Evolutionary conservation across 2,113 vertebrate genomes (phyloP), one percentile per base, ranked within the genome.

Genomic region (Corvus moneduloides): DNA sequence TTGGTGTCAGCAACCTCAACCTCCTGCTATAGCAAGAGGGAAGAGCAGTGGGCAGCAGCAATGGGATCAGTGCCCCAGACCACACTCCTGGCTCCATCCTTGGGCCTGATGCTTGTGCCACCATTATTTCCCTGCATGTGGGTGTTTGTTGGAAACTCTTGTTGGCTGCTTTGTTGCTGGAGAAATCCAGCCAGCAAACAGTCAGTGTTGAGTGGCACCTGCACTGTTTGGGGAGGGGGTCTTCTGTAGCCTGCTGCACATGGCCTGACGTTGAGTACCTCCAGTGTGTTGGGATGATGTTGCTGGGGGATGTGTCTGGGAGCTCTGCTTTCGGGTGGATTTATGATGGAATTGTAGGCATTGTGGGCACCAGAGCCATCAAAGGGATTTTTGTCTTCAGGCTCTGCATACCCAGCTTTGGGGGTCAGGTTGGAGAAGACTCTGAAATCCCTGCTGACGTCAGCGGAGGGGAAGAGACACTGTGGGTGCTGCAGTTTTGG

Each of bases 311-410:
- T 0, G 1, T 84, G 83, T 55, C 69, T 3, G 2, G 32, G 59
- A 92, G 39, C 39, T 94, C 73, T 90, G 26, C 33, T 85, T 85
- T 56, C 46, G 43, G n/a, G 33, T 61, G 56, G 46, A 10, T 74
- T 66, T 21, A 22, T 48, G 41, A n/a, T 16, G 23, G 55, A 69
- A 43, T 64, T 0, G 0, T 28, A 46, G 59, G 19, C 1, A 1
- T 46, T 19, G 19, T 77, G 55, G 16, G 59, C 59, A 23, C 19
- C 2, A 13, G 44, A 73, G 28, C 35, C 27, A 61, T 6, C 14
- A 37, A 39, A 59, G 26, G 11, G n/a, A 41, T 84, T 84, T 87
- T 62, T 94, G 39, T 92, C 39, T 67, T 87, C n/a, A 30, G 54
- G 11, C 20, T 84, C 58, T 80, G 30, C 27, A 13, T 46, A 26